Evolutionary conservation across 2,888 invertebrate species (phyloP).

Genomic region (Gnatocerus cornutus): DNA sequence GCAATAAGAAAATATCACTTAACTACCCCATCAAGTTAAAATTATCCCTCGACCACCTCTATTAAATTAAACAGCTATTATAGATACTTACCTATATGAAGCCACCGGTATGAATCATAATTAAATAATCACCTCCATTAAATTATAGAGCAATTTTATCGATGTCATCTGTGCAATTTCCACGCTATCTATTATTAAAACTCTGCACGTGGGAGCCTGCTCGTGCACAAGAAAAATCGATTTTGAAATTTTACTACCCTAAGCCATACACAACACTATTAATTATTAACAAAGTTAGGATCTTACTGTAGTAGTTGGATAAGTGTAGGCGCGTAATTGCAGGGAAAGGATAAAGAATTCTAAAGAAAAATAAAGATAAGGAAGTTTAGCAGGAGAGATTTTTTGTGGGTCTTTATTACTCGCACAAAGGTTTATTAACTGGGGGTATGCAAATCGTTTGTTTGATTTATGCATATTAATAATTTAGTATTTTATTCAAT

Average conservation of each 20-base stretch:
- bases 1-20: no score
- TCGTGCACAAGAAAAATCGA: neutral
- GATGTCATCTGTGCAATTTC: slow-evolving; percentile 26
- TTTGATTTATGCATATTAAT: neutral
- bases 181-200: slow-evolving; percentile 20
- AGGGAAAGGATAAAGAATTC: no score
- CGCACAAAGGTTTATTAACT: no score
- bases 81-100: slow-evolving; percentile 11
- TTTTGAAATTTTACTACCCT: neutral
- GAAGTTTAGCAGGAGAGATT: no score
- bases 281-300: no score
- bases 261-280: neutral
- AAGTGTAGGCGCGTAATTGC: no score
- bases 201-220: slow-evolving; percentile 20
- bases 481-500: neutral
- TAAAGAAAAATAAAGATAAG: no score
- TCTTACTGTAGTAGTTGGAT: no score
- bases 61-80: slow-evolving; percentile 4
- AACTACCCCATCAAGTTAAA: no score
- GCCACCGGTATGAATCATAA: slow-evolving; percentile 14
- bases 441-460: neutral
- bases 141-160: slow-evolving; percentile 22
- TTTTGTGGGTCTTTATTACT: no score
- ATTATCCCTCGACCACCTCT: neutral
- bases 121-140: slow-evolving; percentile 10